Percentiles rank a stretch among this genome's conserved stretches.
These are phyloP conservation scores for Rhabdornis inornatus DNA, from an alignment of 2,113 vertebrate genomes.

Conservation along the genomic window DNA sequence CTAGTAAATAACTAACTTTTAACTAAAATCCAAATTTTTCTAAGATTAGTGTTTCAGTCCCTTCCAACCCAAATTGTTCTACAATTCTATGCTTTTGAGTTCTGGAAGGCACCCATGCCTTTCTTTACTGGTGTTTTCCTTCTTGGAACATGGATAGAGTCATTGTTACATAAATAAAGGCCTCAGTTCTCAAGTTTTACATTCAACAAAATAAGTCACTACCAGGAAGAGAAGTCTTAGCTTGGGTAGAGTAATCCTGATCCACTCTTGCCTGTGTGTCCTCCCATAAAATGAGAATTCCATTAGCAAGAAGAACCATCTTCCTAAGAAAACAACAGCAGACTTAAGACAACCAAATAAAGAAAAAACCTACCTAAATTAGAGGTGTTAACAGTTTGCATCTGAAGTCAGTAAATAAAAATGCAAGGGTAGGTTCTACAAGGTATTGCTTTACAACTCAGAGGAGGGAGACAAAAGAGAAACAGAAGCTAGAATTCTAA, in stretches of 20 bases:
- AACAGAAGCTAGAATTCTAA: not conserved
- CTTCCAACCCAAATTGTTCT: not conserved
- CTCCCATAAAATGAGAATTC: not conserved
- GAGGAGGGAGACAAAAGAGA: not conserved
- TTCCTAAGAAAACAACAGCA: not conserved
- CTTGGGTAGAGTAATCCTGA: not conserved
- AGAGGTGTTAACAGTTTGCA: not conserved
- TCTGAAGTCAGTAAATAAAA: not conserved
- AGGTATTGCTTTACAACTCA: not conserved
- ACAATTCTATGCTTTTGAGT: not conserved
- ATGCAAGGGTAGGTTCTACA: not conserved
- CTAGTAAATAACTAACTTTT: too few relatives aligned
- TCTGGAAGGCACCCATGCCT: not conserved
- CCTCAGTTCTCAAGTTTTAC: not conserved
- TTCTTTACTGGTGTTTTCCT: not conserved
- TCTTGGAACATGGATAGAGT: not conserved
- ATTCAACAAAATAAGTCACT: not conserved
- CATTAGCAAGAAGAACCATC: not conserved
- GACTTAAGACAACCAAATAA: not conserved
- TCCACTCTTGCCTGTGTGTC: not conserved
- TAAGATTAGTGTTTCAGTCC: too few relatives aligned
- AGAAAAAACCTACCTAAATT: not conserved
- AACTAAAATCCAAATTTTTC: too few relatives aligned
- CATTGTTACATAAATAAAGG: not conserved
- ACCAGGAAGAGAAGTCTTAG: not conserved